Evolutionary conservation across 2,888 invertebrate genomes (phyloP).

Genomic region (Chrysolina haemoptera): DNA sequence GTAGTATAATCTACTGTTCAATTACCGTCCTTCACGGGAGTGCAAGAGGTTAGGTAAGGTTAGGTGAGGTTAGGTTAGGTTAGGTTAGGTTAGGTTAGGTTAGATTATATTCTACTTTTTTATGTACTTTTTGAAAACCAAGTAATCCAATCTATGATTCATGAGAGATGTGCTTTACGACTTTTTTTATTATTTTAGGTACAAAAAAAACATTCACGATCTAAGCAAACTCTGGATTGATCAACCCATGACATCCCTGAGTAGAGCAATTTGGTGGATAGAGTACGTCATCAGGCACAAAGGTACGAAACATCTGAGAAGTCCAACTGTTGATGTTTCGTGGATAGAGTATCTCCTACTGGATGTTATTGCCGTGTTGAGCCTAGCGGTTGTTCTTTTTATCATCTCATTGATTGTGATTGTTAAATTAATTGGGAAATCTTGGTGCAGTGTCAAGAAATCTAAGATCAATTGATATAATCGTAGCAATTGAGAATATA

Average conservation of each 20-base stretch:
- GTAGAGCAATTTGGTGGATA: constrained; percentile 60
- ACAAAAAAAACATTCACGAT: constrained; percentile 52
- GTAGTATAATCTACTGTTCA: no score
- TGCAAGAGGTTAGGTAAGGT: no score
- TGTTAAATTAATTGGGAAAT: neutral
- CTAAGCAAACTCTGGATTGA: constrained; percentile 49
- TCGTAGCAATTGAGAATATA: no score
- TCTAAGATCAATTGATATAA: constrained; percentile 5
- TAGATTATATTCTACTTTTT: no score
- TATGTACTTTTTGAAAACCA: no score
- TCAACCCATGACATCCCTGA: constrained; percentile 55
- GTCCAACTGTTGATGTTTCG: constrained; percentile 68
- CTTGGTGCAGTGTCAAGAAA: neutral
- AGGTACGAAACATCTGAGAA: constrained; percentile 70
- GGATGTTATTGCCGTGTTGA: constrained; percentile 60
- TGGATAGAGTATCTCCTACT: constrained; percentile 69
- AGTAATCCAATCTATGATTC: no score
- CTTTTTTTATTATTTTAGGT: constrained; percentile 34
- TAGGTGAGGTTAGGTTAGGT: no score
- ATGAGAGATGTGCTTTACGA: no score
- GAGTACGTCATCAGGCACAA: constrained; percentile 60
- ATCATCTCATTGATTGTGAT: neutral
- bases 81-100: no score
- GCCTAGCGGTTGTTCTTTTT: neutral
- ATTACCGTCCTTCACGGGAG: no score